Percentiles rank a stretch among this genome's conserved stretches.
phyloP scores from a whole-genome alignment of 1,140 invertebrate species.

The Euschistus heros region DNA sequence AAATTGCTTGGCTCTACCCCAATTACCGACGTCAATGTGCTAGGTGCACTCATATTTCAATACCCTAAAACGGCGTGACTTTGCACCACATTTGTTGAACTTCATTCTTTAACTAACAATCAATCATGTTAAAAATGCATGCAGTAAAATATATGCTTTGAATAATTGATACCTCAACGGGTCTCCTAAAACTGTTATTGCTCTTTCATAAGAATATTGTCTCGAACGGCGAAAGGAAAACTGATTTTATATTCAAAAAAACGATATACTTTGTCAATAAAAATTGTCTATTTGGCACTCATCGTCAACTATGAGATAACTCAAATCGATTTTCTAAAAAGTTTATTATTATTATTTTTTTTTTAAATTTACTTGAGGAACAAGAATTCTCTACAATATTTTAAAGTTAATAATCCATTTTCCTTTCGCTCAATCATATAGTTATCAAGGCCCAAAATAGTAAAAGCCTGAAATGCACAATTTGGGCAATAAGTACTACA shows the following conservation, averaged over 20 bases:
- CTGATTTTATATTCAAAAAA: neutral
- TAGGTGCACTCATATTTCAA: too few relatives aligned
- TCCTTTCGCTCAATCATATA: slow-evolving; percentile 19
- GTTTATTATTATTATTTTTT: too few relatives aligned
- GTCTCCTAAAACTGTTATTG: slow-evolving; percentile 36
- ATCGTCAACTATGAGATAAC: slow-evolving; percentile 4
- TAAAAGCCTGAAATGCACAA: slow-evolving; percentile 22
- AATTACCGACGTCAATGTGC: too few relatives aligned
- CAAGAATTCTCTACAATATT: slow-evolving; percentile 10
- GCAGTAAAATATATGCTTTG: too few relatives aligned
- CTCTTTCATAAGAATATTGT: slow-evolving; percentile 33
- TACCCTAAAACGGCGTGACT: too few relatives aligned
- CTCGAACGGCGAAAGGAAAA: slow-evolving; percentile 30
- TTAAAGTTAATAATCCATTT: slow-evolving; percentile 18
- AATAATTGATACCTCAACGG: slow-evolving; percentile 32
- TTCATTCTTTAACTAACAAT: too few relatives aligned
- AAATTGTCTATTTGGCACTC: slow-evolving; percentile 12
- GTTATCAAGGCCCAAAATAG: slow-evolving; percentile 16
- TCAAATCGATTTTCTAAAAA: neutral
- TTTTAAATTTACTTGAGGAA: slow-evolving; percentile 13
- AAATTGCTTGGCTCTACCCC: too few relatives aligned
- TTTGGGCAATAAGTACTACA: slow-evolving; percentile 10
- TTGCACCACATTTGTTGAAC: too few relatives aligned
- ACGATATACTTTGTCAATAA: neutral
- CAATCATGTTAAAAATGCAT: too few relatives aligned